Conservation (phyloP, 2,797 vertebrate species). For the Takifugu ocellatus region DNA sequence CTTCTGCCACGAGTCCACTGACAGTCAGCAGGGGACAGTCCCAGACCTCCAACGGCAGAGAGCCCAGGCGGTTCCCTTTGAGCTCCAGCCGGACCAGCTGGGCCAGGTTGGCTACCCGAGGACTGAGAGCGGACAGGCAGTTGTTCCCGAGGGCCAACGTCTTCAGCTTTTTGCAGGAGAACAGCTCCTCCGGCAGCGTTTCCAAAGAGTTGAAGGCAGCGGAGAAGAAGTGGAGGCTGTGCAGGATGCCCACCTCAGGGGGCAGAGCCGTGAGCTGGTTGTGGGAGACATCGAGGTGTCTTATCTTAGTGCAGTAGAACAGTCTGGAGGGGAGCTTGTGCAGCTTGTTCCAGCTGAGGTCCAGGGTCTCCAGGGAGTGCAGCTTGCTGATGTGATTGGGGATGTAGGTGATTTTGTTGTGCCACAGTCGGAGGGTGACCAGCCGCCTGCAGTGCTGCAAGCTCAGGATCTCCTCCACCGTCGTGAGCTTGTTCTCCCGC, state of each 20-base stretch:
- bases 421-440: conserved; percentile 81
- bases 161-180: conserved; percentile 83
- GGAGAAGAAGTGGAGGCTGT: conserved; percentile 81
- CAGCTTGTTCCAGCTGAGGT: conserved; percentile 86
- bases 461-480: conserved; percentile 89
- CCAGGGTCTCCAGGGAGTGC: conserved; percentile 78
- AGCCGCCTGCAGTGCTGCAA: conserved; percentile 87
- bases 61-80: conserved; percentile 83
- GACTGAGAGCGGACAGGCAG: conserved; percentile 73
- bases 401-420: conserved; percentile 85
- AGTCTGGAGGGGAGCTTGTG: conserved; percentile 77
- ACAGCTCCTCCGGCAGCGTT: conserved; percentile 83
- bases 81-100: conserved; percentile 81
- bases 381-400: conserved; percentile 87
- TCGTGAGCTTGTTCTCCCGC: conserved; percentile 83
- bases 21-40: conserved; percentile 74
- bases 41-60: conserved; percentile 78
- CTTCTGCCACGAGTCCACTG: conserved; percentile 77
- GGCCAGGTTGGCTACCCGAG: conserved; percentile 71
- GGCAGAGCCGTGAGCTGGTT: conserved; percentile 82
- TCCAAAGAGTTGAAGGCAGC: conserved; percentile 85
- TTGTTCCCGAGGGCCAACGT: conserved; percentile 80
- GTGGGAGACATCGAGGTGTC: conserved; percentile 84
- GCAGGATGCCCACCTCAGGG: conserved; percentile 80
- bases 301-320: conserved; percentile 81